Percentiles rank a stretch among this genome's conserved stretches.
phyloP scores from a whole-genome alignment of 2,113 vertebrate species.

The Zosterops japonicus region DNA sequence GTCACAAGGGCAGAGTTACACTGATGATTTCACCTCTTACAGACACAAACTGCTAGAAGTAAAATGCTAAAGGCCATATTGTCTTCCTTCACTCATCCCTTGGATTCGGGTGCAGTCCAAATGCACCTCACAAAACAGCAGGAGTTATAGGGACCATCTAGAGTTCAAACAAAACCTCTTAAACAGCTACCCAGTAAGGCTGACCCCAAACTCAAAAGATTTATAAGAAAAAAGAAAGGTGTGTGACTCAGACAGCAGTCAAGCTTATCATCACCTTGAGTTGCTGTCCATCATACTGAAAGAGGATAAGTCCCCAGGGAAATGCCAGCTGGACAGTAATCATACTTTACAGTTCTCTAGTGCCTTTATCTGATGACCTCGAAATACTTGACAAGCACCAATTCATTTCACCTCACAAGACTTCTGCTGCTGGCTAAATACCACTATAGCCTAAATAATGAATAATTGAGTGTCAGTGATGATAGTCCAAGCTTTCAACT shows the following conservation, averaged over 20 bases:
- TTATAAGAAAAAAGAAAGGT: neutral
- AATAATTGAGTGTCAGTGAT: neutral
- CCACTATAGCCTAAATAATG: neutral
- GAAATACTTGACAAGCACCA: neutral
- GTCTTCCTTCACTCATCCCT: neutral
- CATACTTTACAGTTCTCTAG: neutral
- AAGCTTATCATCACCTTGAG: neutral
- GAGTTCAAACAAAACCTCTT: neutral
- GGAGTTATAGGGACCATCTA: neutral
- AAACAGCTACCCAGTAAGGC: neutral
- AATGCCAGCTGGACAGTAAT: neutral
- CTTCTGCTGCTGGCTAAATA: neutral
- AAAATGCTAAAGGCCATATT: neutral
- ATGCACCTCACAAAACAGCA: neutral
- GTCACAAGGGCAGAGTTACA: neutral
- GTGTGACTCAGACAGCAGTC: accelerated
- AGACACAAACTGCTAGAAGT: neutral
- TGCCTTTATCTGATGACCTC: neutral
- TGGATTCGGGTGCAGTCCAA: neutral
- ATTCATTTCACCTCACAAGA: neutral
- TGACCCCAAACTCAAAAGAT: neutral
- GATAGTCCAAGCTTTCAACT: neutral
- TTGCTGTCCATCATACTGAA: neutral
- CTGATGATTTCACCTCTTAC: neutral
- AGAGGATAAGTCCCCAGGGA: neutral